Evolutionary conservation across 2,113 vertebrate species (phyloP), one percentile per base, ranked within the genome.

Genomic region (Holacanthus passer): DNA sequence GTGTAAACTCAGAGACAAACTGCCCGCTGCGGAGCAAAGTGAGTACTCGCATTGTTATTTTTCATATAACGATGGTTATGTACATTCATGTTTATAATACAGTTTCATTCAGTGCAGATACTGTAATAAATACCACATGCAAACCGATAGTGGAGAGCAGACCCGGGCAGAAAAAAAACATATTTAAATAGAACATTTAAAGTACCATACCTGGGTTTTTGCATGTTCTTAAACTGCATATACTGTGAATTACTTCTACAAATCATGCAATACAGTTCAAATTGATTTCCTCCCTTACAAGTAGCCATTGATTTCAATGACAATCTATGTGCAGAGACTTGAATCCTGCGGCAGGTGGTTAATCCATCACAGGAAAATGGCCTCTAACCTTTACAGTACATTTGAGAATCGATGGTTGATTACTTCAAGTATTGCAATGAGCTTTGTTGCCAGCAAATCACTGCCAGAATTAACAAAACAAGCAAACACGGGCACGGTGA

Each of bases 21-120:
- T 53, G 85, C 82, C 89, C 83, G 64, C 89, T 77, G 72, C 35
- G 75, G 72, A 88, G 90, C 88, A 79, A 85, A 82, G 79, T 73
- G 81, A 83, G 79, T 67, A 31, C 66, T 77, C 60, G 24, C 76
- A 72, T 81, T 84, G 69, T 84, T 86, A 79, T 81, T 79, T 76
- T 89, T 91, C 83, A 84, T 86, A 81, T 74, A 84, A 77, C 53
- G 68, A 90, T 91, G 86, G 83, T 91, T 92, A 94, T 95, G 82
- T 96, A 96, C 95, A 96, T 92, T 93, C 91, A 91, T 92, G 87
- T 94, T 90, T 94, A 92, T 94, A 88, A 87, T 93, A 93, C 92
- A 93, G 89, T 56, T 87, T 94, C 91, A 95, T 94, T 94, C 92
- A 93, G 92, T 93, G 94, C 91, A 92, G 92, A 92, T 88, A 92